Conservation (phyloP, 2,888 invertebrate genomes). For the Microctonus aethiopoides region DNA sequence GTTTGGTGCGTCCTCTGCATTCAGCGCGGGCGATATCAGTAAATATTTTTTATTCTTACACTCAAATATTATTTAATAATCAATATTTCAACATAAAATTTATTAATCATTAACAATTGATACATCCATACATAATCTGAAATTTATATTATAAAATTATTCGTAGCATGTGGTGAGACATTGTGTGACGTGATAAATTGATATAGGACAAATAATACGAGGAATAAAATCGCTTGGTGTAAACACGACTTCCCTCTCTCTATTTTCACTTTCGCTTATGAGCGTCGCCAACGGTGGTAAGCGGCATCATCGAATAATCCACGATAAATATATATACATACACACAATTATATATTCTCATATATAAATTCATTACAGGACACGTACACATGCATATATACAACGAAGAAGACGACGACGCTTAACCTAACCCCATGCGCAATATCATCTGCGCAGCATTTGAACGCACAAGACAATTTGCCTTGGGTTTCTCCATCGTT, state of each 20-base stretch:
- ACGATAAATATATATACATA: too few species aligned
- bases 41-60: conserved; percentile 4
- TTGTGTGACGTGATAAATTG: conserved; percentile 6
- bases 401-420: conserved; percentile 30
- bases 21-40: conserved; percentile 25
- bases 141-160: not conserved
- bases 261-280: conserved; percentile 19
- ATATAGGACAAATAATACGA: conserved; percentile 38
- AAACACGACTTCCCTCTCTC: conserved; percentile 44
- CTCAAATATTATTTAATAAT: not conserved
- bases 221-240: conserved; percentile 42
- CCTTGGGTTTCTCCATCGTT: conserved; percentile 35
- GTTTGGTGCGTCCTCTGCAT: conserved; percentile 36
- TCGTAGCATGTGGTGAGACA: not conserved
- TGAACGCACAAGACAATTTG: conserved; percentile 44
- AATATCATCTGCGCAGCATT: conserved; percentile 57
- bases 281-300: conserved; percentile 3
- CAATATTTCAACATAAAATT: not conserved
- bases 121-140: not conserved
- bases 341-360: too few species aligned
- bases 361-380: too few species aligned
- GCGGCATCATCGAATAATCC: too few species aligned
- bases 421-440: conserved; percentile 45
- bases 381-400: too few species aligned
- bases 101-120: not conserved